Percentiles rank a stretch among this genome's conserved stretches.
Conservation (phyloP, 2,888 invertebrate species). For the Drosophila parthenogenetica region DNA sequence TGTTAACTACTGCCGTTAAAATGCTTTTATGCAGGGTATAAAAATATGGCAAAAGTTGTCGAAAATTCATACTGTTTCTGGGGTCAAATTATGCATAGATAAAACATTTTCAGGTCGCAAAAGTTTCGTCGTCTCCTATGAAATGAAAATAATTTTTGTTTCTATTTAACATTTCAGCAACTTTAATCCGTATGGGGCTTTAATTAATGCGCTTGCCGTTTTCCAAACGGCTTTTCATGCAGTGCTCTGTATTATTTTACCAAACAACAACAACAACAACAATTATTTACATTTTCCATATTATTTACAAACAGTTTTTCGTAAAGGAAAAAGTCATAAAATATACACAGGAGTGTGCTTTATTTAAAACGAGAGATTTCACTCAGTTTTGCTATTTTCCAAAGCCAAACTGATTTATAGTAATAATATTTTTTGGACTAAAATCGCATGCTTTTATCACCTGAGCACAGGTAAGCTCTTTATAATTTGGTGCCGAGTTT, state of each 20-base stretch:
- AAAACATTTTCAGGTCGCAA: constrained; percentile 43
- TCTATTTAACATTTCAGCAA: constrained; percentile 45
- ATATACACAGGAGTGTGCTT: background rate
- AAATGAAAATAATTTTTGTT: constrained; percentile 39
- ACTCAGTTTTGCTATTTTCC: constrained; percentile 2
- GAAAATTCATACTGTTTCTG: constrained; percentile 18
- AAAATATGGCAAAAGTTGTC: constrained; percentile 14
- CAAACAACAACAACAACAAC: constrained; percentile 9
- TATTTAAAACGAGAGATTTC: constrained; percentile 15
- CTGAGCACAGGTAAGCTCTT: background rate
- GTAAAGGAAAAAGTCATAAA: background rate
- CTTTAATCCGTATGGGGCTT: constrained; percentile 53
- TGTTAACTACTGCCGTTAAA: background rate
- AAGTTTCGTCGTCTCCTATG: constrained; percentile 19
- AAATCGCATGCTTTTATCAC: background rate
- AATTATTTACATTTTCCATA: constrained; percentile 21
- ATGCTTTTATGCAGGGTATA: background rate
- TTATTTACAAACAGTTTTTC: constrained; percentile 8
- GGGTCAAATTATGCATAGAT: constrained; percentile 69
- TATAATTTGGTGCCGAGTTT: background rate
- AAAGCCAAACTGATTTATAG: constrained; percentile 34
- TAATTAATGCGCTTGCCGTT: constrained; percentile 35
- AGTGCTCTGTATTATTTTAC: constrained; percentile 26
- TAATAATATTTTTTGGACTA: background rate
- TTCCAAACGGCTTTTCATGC: constrained; percentile 23